Evolutionary conservation across 1,140 invertebrate species (phyloP).

Genomic region (Luehdorfia chinensis): DNA sequence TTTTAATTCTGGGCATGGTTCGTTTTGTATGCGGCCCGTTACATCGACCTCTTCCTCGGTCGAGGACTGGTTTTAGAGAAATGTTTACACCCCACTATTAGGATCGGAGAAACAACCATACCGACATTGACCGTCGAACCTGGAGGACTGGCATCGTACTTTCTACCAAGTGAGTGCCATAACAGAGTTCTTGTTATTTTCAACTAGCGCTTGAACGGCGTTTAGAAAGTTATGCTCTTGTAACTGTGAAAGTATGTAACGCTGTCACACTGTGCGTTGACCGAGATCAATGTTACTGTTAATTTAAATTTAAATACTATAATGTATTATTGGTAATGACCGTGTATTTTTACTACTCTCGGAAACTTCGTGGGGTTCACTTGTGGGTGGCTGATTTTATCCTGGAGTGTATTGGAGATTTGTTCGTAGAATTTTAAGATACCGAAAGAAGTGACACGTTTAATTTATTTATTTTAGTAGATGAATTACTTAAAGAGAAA

Average conservation of each 20-base stretch:
- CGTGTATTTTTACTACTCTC: no score
- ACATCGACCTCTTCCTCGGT: constrained; percentile 46
- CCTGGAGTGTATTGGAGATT: no score
- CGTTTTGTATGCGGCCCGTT: constrained; percentile 64
- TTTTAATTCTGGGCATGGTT: constrained; percentile 33
- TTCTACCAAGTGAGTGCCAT: constrained; percentile 46
- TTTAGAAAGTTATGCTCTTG: constrained; percentile 14
- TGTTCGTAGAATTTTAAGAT: no score
- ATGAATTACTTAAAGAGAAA: no score
- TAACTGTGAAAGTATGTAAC: constrained; percentile 8
- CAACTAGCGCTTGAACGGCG: constrained; percentile 4
- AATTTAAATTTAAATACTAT: constrained; percentile 3
- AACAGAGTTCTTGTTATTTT: not conserved
- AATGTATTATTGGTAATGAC: no score
- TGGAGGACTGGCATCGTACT: constrained; percentile 36
- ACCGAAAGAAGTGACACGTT: no score
- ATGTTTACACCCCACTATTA: constrained; percentile 41
- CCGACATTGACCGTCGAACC: constrained; percentile 35
- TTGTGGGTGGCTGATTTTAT: no score
- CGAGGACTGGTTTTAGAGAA: constrained; percentile 54
- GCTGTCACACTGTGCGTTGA: constrained; percentile 1
- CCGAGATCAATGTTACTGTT: constrained; percentile 11
- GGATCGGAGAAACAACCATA: constrained; percentile 36
- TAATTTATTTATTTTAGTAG: no score
- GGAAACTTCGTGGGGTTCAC: no score